Evolutionary conservation across 92 coral and sea anemone species (phyloP).

Genomic region (Metridium senile): DNA sequence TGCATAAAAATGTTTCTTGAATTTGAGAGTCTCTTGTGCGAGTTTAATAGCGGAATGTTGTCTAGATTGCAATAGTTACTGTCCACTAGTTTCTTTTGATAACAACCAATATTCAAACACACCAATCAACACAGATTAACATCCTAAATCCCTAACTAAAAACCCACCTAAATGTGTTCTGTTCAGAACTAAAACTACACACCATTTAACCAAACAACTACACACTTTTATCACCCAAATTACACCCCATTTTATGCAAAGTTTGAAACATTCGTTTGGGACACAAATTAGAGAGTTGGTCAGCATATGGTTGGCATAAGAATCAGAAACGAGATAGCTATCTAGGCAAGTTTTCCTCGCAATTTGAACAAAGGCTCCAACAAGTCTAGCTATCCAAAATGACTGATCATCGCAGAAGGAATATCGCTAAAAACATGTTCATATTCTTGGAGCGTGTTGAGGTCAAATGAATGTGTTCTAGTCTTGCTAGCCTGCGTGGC

Average conservation of each 20-base stretch:
- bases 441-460: background rate
- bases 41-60: background rate
- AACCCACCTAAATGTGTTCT: constrained; percentile 8
- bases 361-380: constrained; percentile 23
- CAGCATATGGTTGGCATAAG: constrained; percentile 27
- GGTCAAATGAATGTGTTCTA: constrained; percentile 4
- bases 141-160: constrained; percentile 18
- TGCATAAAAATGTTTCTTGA: background rate
- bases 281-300: background rate
- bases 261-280: background rate
- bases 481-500: background rate
- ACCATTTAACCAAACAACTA: background rate
- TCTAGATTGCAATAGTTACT: background rate
- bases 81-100: background rate
- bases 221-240: background rate
- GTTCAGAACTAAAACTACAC: background rate
- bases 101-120: constrained; percentile 21
- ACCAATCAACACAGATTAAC: constrained; percentile 41
- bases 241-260: background rate
- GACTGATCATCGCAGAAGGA: background rate
- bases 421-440: background rate
- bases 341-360: constrained; percentile 9
- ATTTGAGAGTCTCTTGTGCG: background rate
- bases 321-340: constrained; percentile 5
- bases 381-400: constrained; percentile 7